Base-by-base conservation (phyloP, 2,888 invertebrate genomes). In the Leptinotarsa tumamoca region DNA sequence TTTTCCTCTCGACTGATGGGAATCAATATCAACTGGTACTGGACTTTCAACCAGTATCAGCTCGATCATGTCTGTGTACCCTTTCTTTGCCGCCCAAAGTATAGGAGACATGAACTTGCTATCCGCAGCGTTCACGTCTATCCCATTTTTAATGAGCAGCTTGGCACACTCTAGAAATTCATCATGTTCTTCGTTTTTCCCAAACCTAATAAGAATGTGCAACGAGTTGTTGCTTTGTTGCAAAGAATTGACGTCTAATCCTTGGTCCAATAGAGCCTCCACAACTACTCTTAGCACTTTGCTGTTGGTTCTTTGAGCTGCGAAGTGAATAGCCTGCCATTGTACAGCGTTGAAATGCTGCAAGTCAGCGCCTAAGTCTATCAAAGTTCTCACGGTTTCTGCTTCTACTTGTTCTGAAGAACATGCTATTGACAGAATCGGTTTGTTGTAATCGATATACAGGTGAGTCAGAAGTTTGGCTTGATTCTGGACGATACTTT, bases 321-420 rank as follows among this genome's bases (percentile, higher is more conserved):
- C 93, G 77, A 92, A 92, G 86, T 94, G 94, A 78, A 94, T 89
- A 0, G 93, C 92, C n/a, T 92, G 91, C 78, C 90, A 91, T 18
- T 90, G 89, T 71, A 91, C 90, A 43, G 84, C 83, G 68, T 78
- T 92, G 0, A 91, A 83, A 81, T 87, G 89, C 80, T 92, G 92
- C 0, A 92, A 90, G 84, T 93, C 89, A 0, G 92, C 93, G 75
- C 92, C 92, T 71, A 91, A 87, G 74, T 91, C 89, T 15, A 94
- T 84, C 54, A 94, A 87, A 4, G 90, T 87, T 80, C 91, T 88
- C 0, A 92, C 90, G 72, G 92, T 93, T 51, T 91, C 89, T 50
- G 89, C 85, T 79, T 88, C 89, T 61, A 91, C 90, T 77, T 90
- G 89, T 4, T 93, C 92, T 50, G 49, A 63, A 27, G 92, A 85